A percentile compares a stretch with the other conserved stretches of the same genome.
phyloP scores from a whole-genome alignment of 2,113 vertebrate genomes.

The Glaucidium brasilianum region DNA sequence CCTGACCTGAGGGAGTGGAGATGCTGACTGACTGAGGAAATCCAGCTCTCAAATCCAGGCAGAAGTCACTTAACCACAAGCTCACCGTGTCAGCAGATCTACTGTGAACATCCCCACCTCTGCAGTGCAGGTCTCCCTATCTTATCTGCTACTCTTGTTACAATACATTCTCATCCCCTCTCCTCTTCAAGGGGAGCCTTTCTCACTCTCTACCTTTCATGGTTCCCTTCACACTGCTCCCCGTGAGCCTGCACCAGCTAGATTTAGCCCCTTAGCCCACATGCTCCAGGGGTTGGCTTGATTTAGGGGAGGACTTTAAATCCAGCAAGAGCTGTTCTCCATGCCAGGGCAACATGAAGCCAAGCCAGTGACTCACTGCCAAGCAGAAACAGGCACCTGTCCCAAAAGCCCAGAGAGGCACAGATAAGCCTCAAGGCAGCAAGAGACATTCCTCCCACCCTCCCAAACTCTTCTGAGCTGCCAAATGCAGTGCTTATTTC shows the following conservation, averaged over 20 bases:
- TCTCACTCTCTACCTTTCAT: neutral
- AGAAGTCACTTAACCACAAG: neutral
- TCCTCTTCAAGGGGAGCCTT: neutral
- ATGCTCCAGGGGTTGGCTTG: neutral
- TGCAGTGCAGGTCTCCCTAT: neutral
- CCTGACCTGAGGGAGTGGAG: fast-evolving
- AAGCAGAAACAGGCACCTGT: constrained; percentile 22
- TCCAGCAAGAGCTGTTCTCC: neutral
- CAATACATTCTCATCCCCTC: neutral
- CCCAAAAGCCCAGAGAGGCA: constrained; percentile 10
- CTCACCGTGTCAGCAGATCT: neutral
- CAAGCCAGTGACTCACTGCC: neutral
- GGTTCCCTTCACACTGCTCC: neutral
- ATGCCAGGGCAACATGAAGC: neutral
- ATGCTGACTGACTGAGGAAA: neutral
- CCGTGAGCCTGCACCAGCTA: neutral
- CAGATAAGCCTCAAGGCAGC: constrained; percentile 35
- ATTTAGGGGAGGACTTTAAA: neutral
- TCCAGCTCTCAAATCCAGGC: neutral
- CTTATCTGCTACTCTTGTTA: neutral
- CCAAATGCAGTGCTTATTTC: constrained; percentile 32
- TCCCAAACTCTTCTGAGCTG: neutral
- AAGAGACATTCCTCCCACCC: neutral
- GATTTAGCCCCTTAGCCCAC: neutral
- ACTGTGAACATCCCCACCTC: neutral